These are phyloP conservation scores for Chiloscyllium punctatum DNA, from an alignment of 2,797 vertebrate species.

Conservation along the genomic window DNA sequence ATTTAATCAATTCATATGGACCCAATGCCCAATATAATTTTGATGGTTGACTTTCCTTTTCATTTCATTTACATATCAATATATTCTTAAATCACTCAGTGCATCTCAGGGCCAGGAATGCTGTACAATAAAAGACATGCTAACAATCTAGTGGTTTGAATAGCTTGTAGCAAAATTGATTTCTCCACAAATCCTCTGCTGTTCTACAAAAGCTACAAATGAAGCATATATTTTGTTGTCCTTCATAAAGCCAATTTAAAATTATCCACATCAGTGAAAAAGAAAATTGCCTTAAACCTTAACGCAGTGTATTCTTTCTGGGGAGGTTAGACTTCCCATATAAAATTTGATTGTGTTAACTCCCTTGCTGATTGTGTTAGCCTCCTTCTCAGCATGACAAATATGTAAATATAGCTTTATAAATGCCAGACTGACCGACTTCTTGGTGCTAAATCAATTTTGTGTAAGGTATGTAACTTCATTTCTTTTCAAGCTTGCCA, in stretches of 20 bases:
- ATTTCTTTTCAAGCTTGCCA: neutral
- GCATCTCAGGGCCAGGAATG: slow-evolving; percentile 46
- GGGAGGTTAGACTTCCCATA: too few species aligned
- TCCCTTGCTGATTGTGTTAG: slow-evolving; percentile 3
- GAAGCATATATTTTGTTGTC: neutral
- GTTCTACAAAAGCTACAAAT: neutral
- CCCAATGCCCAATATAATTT: neutral
- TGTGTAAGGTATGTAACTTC: neutral
- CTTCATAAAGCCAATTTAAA: slow-evolving; percentile 4
- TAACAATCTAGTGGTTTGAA: slow-evolving; percentile 61
- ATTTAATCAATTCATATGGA: neutral
- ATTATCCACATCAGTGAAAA: slow-evolving; percentile 2
- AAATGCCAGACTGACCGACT: slow-evolving; percentile 23
- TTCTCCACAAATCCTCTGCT: neutral
- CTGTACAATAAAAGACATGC: slow-evolving; percentile 60
- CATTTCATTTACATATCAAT: slow-evolving; percentile 18
- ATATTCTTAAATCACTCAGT: slow-evolving; percentile 33
- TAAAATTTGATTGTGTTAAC: neutral
- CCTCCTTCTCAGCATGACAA: neutral
- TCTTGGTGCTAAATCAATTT: neutral
- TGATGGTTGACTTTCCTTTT: slow-evolving; percentile 35
- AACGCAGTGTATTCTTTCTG: neutral
- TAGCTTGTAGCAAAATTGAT: slow-evolving; percentile 18
- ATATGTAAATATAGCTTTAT: neutral
- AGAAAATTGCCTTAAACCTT: neutral